phyloP scores from a whole-genome alignment of 2,113 vertebrate genomes.

The Condylura cristata region DNA sequence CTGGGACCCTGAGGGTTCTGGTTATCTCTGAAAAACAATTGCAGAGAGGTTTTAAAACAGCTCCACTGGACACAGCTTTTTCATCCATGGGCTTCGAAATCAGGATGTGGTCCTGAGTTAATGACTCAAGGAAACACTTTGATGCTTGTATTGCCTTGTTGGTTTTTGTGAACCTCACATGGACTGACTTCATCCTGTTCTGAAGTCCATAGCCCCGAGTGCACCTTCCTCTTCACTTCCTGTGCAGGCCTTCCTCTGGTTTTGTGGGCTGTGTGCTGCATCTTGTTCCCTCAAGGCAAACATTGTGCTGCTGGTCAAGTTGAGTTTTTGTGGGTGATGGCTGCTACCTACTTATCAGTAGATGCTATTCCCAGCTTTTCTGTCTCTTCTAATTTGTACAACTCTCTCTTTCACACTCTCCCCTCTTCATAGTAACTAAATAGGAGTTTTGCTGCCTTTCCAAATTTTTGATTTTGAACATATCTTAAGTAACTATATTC shows the following conservation, averaged over 20 bases:
- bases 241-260: conserved; percentile 74
- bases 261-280: conserved; percentile 43
- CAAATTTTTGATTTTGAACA: neutral
- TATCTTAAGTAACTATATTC: too few species aligned
- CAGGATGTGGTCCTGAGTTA: conserved; percentile 65
- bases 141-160: conserved; percentile 35
- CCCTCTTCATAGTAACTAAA: neutral
- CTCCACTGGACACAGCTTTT: neutral
- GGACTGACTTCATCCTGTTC: conserved; percentile 65
- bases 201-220: neutral
- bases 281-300: neutral
- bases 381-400: neutral
- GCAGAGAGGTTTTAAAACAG: neutral
- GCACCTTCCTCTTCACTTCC: conserved; percentile 45
- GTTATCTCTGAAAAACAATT: neutral
- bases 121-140: conserved; percentile 72
- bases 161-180: conserved; percentile 63
- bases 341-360: conserved; percentile 1
- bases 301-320: neutral
- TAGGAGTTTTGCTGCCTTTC: neutral
- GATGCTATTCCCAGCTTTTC: neutral
- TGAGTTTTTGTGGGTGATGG: neutral
- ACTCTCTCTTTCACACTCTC: neutral
- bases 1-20: neutral
- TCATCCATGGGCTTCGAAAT: neutral